Conservation (phyloP, 2,113 vertebrate genomes). For the Cygnus buccinator region DNA sequence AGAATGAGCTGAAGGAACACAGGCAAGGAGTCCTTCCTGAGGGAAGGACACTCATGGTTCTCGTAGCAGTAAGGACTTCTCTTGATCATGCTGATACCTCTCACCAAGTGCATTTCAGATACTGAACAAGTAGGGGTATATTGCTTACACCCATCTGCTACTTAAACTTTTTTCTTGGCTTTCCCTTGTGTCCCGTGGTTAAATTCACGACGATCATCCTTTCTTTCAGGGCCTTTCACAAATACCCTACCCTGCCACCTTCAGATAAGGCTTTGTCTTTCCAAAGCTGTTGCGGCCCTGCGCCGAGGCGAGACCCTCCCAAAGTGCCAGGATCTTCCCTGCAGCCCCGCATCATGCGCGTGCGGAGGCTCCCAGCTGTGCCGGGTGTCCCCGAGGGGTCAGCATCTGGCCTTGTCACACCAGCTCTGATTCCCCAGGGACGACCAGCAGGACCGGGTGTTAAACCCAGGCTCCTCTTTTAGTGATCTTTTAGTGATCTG, state of each 20-base stretch:
- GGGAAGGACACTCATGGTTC: not conserved
- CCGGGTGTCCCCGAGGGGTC: not conserved
- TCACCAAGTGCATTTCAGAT: not conserved
- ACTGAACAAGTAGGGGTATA: not conserved
- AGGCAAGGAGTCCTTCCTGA: no score
- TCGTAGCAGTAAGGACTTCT: not conserved
- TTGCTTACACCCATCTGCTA: not conserved
- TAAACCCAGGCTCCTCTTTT: not conserved
- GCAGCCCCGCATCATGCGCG: not conserved
- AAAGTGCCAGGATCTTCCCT: not conserved
- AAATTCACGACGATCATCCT: not conserved
- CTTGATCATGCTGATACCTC: not conserved
- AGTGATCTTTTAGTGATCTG: accelerated
- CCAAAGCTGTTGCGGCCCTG: not conserved
- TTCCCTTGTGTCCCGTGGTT: not conserved
- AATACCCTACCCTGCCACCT: not conserved
- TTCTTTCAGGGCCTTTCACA: not conserved
- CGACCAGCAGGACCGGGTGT: not conserved
- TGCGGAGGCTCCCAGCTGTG: not conserved
- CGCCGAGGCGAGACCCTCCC: not conserved
- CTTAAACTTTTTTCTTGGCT: not conserved
- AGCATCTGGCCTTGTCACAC: not conserved
- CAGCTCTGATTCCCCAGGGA: not conserved
- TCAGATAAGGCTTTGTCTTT: not conserved
- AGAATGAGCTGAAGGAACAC: not conserved